phyloP scores from a whole-genome alignment of 2,888 invertebrate species.

The Tolmerus cingulatus region DNA sequence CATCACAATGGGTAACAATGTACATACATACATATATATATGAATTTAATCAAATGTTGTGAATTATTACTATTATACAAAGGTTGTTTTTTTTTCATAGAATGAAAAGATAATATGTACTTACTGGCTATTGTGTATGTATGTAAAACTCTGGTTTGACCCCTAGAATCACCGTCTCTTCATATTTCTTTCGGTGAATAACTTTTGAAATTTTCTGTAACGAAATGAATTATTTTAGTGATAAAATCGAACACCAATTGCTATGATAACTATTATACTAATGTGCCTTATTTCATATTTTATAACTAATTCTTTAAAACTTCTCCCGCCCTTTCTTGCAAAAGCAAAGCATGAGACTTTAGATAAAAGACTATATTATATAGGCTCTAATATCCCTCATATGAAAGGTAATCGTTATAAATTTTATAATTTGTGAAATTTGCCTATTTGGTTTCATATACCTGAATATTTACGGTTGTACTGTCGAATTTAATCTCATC shows the following conservation, averaged over 20 bases:
- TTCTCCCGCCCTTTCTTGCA: too few relatives aligned
- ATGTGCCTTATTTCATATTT: too few relatives aligned
- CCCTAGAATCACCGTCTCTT: background rate
- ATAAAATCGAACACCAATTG: background rate
- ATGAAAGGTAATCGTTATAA: too few relatives aligned
- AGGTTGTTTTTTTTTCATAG: background rate
- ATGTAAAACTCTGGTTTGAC: background rate
- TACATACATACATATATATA: background rate
- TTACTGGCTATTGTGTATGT: background rate
- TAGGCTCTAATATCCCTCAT: too few relatives aligned
- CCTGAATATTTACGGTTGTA: too few relatives aligned
- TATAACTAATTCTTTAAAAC: too few relatives aligned
- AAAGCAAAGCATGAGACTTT: too few relatives aligned
- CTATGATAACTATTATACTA: background rate
- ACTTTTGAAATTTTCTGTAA: background rate
- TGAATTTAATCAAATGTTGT: background rate
- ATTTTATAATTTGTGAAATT: too few relatives aligned
- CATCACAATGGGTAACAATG: too few relatives aligned
- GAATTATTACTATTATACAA: background rate
- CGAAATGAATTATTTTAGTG: background rate
- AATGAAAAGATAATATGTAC: background rate
- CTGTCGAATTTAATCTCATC: too few relatives aligned
- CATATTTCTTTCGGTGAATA: background rate
- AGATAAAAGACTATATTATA: too few relatives aligned
- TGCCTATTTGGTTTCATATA: too few relatives aligned